Evolutionary conservation across 1,140 invertebrate species (phyloP), one percentile per base, ranked within the genome.

Genomic region (Stenopsyche tienmushanensis): DNA sequence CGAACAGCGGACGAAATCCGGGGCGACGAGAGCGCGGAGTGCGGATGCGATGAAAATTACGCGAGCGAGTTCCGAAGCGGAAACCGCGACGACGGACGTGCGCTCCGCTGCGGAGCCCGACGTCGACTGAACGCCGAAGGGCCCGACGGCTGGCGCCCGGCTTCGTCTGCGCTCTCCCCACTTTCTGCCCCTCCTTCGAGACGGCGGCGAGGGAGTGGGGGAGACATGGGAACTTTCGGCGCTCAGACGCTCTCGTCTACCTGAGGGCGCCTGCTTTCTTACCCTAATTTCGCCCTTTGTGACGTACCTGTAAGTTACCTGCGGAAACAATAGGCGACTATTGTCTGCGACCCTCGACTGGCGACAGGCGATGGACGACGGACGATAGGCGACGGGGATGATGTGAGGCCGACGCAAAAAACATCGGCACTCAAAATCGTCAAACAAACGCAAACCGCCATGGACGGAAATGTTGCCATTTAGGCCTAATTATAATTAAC

Each of bases 241-340:
- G 29, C 5, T 13, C 29, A 5, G 29, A 5, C 29, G 5, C 29
- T 13, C 13, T n/a, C 54, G 54, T 20, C 3, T 47, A 13, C 10
- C 44, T 20, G 57, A 10, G 9, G 57, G 57, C 57, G 57, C 57
- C 57, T 60, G 39, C 17, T 13, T 21, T 10, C 8, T 41, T 44
- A 23, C 57, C 15, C 44, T 49, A 47, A 60, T 60, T 60, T 47
- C 42, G 41, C 57, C 57, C 18, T 10, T 21, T 60, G 18, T 60
- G 17, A 42, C 23, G n/a, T 34, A 21, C 52, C 44, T 47, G 44
- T 47, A 15, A 8, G 5, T 47, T 47, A 47, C 44, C 44, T 47
- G 44, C 10, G 44, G 17, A 9, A 13, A 47, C 17, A 47, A 47
- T 47, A 13, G 34, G 7, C 34, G 34, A 8, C n/a, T n/a, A n/a